Conservation (phyloP, 2,888 invertebrate species). For the Aphodius granarius region DNA sequence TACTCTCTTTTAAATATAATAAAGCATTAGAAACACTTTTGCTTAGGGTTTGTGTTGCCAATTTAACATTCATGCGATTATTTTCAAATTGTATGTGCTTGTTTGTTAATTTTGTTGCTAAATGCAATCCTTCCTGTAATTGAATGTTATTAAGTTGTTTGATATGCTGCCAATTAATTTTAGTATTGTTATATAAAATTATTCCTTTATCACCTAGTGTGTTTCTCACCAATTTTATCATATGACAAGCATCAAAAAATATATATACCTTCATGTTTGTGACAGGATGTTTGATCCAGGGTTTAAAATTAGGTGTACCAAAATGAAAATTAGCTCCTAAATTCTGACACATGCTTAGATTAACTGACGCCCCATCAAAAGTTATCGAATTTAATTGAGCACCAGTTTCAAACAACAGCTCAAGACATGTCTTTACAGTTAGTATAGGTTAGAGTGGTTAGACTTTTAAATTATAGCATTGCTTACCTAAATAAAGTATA, state of each 20-base stretch:
- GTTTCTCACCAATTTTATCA: too few species aligned
- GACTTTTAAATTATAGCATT: too few species aligned
- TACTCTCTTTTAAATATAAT: conserved; percentile 18
- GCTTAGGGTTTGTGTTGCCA: conserved; percentile 37
- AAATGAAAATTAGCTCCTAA: conserved; percentile 13
- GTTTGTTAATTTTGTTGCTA: conserved; percentile 32
- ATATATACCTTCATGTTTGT: conserved; percentile 30
- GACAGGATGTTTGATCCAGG: conserved; percentile 35
- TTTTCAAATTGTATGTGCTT: conserved; percentile 28
- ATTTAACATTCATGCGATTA: conserved; percentile 36
- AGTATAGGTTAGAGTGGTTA: too few species aligned
- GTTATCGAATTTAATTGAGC: conserved; percentile 32
- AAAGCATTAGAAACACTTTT: conserved; percentile 33
- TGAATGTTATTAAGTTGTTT: conserved; percentile 33
- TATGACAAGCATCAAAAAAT: conserved; percentile 35
- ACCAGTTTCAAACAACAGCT: conserved; percentile 31
- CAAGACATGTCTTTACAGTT: conserved; percentile 29
- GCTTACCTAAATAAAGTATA: too few species aligned
- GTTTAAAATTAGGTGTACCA: conserved; percentile 15
- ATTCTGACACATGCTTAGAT: conserved; percentile 29
- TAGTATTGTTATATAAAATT: conserved; percentile 23
- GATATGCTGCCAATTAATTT: conserved; percentile 33
- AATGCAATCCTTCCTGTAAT: conserved; percentile 32
- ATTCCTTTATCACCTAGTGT: conserved; percentile 28
- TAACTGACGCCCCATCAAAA: conserved; percentile 35